These are phyloP conservation scores for Jaculus jaculus DNA, from an alignment of 2,113 vertebrate genomes.

Conservation along the genomic window DNA sequence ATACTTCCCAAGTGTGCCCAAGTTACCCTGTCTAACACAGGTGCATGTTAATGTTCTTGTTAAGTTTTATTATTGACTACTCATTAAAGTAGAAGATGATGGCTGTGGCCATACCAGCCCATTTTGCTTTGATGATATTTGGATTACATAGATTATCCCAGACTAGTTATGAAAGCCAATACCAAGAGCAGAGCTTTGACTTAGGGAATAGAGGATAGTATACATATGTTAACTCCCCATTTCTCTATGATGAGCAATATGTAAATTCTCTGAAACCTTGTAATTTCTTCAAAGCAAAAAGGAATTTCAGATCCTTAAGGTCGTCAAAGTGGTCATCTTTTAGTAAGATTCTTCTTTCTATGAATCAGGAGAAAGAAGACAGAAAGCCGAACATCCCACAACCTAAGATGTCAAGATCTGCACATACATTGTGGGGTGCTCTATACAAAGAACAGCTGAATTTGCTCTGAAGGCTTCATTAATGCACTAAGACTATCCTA, in stretches of 20 bases:
- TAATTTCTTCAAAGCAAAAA: background rate
- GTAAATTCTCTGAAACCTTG: slow-evolving; percentile 33
- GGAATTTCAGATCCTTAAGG: background rate
- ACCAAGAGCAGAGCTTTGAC: background rate
- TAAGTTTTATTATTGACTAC: slow-evolving; percentile 33
- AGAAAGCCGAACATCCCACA: background rate
- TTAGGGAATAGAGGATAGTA: background rate
- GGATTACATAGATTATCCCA: background rate
- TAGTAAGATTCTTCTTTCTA: background rate
- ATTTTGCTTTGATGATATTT: slow-evolving; percentile 3
- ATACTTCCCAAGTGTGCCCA: background rate
- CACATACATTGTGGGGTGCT: background rate
- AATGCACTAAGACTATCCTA: background rate
- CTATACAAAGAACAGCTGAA: background rate
- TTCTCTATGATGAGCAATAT: background rate
- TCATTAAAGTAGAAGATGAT: slow-evolving; percentile 18
- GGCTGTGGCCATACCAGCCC: background rate
- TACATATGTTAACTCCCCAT: background rate
- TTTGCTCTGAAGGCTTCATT: background rate
- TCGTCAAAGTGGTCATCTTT: background rate
- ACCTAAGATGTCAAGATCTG: background rate
- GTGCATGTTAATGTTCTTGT: slow-evolving; percentile 1
- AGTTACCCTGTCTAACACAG: too few species aligned
- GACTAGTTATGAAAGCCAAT: background rate
- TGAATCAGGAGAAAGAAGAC: background rate